Base-by-base conservation (phyloP, 2,797 vertebrate genomes). In the Acestrorhynchus altus region DNA sequence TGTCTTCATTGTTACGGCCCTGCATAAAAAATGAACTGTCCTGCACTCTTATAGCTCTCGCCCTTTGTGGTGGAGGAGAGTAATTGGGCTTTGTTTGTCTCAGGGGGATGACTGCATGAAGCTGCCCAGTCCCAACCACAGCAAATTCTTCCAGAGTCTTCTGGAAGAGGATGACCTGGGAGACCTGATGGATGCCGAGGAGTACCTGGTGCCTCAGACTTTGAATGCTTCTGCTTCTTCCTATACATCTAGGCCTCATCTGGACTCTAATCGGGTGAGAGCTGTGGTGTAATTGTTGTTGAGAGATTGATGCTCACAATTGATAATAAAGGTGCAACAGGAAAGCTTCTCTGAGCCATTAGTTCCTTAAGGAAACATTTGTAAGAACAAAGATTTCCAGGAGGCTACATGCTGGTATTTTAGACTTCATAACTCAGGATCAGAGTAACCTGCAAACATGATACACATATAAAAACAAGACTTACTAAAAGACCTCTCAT, bases 81-180 rank as follows among this genome's bases (percentile, higher is more conserved):
- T 72, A 65, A 83, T 72, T 63, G 46, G 26, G 0, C 4, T 56
- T 44, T 75, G 74, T 70, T 46, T 61, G 13, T 64, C 39, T 77
- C 76, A 99, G 97, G 97, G 97, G 61, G 97, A 99, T 47, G 97
- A 99, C 83, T 94, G 95, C 12, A 98, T 98, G 96, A 98, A 97
- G 89, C 95, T 98, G 31, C 97, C 98, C 44, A 98, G 96, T 85
- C 98, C 98, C 59, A 98, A 95, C 6, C 96, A 98, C 92, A 98
- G 97, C 91, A 97, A 97, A 88, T 98, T 99, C 91, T 99, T 99
- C 90, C 96, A 99, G 91, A 99, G 96, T 84, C 96, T 99, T 35
- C 91, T 98, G 26, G 96, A 98, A 64, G 98, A 99, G 76, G 97
- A 99, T 86, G 98, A 98, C 82, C 91, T 98, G 65, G 95, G 96